A percentile compares a stretch with the other conserved stretches of the same genome.
phyloP scores from a whole-genome alignment of 2,113 vertebrate species.

The Eleginops maclovinus region DNA sequence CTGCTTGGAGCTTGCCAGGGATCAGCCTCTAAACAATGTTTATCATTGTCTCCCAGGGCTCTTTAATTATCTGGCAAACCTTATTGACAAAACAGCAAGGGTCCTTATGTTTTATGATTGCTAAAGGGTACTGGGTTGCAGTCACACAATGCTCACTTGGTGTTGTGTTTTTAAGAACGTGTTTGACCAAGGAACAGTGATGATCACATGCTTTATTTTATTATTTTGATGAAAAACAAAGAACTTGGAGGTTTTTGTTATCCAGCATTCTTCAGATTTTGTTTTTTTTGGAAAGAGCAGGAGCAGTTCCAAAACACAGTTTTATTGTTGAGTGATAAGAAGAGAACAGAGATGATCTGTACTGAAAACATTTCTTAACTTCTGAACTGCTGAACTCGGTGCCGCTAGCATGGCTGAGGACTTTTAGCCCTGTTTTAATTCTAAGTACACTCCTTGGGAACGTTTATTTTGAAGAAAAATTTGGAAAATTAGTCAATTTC shows the following conservation, averaged over 20 bases:
- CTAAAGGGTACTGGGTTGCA: conserved; percentile 44
- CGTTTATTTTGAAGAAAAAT: neutral
- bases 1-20: conserved; percentile 79
- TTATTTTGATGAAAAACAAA: neutral
- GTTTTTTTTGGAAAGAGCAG: neutral
- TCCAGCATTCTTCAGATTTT: neutral
- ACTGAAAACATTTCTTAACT: neutral
- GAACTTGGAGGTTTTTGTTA: neutral
- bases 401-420: neutral
- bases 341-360: neutral
- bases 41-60: conserved; percentile 82
- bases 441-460: neutral
- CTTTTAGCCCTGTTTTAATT: neutral
- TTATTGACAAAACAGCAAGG: conserved; percentile 75
- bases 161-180: neutral
- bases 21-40: conserved; percentile 83
- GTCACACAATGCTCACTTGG: conserved; percentile 26
- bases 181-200: neutral
- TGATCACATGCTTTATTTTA: neutral
- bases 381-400: neutral
- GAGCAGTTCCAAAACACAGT: neutral
- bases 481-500: neutral
- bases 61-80: conserved; percentile 83
- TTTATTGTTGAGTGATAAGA: conserved; percentile 5
- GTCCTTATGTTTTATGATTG: conserved; percentile 64